These are phyloP conservation scores for Luperina nickerlii DNA, from an alignment of 2,888 invertebrate species.

Conservation along the genomic window DNA sequence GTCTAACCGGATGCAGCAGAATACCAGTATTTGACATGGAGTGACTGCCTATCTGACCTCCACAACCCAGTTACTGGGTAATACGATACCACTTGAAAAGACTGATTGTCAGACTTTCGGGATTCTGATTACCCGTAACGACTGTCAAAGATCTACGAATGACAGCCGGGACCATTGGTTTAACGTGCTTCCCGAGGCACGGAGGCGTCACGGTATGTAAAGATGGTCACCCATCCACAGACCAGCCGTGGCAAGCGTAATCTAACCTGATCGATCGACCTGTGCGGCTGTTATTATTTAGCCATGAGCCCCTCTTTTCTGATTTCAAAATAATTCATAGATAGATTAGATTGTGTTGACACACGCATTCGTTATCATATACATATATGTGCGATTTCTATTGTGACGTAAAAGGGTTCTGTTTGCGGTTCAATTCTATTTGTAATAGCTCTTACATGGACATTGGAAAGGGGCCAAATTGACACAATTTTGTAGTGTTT, in stretches of 20 bases:
- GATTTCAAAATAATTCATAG: neutral
- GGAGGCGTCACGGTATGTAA: neutral
- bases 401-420: conserved; percentile 16
- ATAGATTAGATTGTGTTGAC: conserved; percentile 1
- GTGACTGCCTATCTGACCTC: too few species aligned
- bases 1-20: too few species aligned
- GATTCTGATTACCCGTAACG: neutral
- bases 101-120: too few species aligned
- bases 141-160: neutral
- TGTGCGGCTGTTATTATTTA: neutral
- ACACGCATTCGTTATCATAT: conserved; percentile 3
- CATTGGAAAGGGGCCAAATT: neutral
- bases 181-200: neutral
- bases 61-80: too few species aligned
- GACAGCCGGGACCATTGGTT: neutral
- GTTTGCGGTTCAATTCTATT: conserved; percentile 21
- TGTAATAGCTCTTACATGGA: conserved; percentile 13
- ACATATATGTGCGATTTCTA: neutral
- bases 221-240: neutral
- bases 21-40: too few species aligned
- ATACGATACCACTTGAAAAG: too few species aligned
- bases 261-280: neutral
- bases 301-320: neutral
- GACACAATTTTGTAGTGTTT: neutral
- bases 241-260: too few species aligned